phyloP scores from a whole-genome alignment of 2,888 invertebrate species.

The Drosophila basisetae region DNA sequence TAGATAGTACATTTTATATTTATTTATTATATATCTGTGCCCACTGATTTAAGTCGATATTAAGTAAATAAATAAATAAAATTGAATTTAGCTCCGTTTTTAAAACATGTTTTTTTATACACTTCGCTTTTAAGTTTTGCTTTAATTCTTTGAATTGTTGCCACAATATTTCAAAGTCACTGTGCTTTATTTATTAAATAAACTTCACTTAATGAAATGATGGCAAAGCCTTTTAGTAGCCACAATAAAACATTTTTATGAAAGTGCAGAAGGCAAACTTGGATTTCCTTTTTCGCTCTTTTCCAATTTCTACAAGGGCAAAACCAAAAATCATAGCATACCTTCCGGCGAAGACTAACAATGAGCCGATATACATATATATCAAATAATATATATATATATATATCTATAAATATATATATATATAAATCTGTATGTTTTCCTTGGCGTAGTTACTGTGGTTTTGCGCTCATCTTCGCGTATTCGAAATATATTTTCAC shows the following conservation, averaged over 20 bases:
- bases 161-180: not conserved
- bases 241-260: slow-evolving; percentile 5
- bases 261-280: slow-evolving; percentile 7
- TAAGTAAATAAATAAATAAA: not conserved
- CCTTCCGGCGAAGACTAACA: slow-evolving; percentile 61
- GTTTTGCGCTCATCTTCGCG: slow-evolving; percentile 43
- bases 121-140: not conserved
- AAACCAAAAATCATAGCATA: slow-evolving; percentile 60
- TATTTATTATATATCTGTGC: not conserved
- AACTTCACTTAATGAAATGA: slow-evolving; percentile 13
- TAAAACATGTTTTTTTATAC: not conserved
- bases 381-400: slow-evolving; percentile 15
- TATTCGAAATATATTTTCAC: slow-evolving; percentile 75
- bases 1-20: not conserved
- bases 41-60: not conserved
- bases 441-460: slow-evolving; percentile 26
- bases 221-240: slow-evolving; percentile 14
- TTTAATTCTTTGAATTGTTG: not conserved
- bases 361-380: slow-evolving; percentile 29
- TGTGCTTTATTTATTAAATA: not conserved
- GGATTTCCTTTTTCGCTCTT: slow-evolving; percentile 4
- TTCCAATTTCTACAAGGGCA: slow-evolving; percentile 5
- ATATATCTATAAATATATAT: slow-evolving; percentile 1
- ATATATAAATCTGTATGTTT: slow-evolving; percentile 1
- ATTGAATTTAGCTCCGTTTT: not conserved